Evolutionary conservation across 2,797 vertebrate genomes (phyloP).

Genomic region (Tangara arthus): DNA sequence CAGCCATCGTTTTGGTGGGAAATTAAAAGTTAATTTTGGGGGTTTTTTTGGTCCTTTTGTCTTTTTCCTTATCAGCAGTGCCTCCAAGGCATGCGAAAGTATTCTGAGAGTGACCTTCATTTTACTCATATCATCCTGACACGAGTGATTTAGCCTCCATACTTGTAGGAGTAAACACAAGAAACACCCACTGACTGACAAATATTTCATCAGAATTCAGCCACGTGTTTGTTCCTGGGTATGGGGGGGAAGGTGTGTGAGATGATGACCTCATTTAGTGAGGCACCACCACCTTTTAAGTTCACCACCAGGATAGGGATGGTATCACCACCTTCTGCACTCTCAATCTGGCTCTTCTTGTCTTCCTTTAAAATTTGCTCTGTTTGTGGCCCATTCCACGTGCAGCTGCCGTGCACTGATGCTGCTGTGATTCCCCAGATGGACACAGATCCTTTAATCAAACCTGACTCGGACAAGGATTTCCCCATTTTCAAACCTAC

Average conservation of each 20-base stretch:
- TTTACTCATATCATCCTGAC: constrained; percentile 70
- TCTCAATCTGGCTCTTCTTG: neutral
- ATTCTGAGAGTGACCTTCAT: constrained; percentile 75
- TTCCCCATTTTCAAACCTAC: neutral
- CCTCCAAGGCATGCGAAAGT: constrained; percentile 64
- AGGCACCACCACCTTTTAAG: neutral
- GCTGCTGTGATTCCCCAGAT: neutral
- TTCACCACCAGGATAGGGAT: neutral
- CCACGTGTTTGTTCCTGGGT: neutral
- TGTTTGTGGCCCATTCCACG: neutral
- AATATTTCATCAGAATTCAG: constrained; percentile 44
- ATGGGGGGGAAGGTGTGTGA: neutral
- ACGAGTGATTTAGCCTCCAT: constrained; percentile 65
- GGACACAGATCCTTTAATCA: neutral
- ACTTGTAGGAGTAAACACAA: constrained; percentile 64
- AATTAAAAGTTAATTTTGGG: constrained; percentile 75
- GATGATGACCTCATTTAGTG: constrained; percentile 1
- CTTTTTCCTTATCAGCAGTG: constrained; percentile 71
- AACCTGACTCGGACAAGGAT: neutral
- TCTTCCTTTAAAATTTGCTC: neutral
- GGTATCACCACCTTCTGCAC: neutral
- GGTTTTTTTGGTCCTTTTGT: constrained; percentile 62
- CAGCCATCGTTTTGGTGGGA: constrained; percentile 31
- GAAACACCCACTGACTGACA: constrained; percentile 56
- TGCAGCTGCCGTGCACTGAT: neutral